Evolutionary conservation across 2,797 vertebrate genomes (phyloP).

Genomic region (Setipinna tenuifilis): DNA sequence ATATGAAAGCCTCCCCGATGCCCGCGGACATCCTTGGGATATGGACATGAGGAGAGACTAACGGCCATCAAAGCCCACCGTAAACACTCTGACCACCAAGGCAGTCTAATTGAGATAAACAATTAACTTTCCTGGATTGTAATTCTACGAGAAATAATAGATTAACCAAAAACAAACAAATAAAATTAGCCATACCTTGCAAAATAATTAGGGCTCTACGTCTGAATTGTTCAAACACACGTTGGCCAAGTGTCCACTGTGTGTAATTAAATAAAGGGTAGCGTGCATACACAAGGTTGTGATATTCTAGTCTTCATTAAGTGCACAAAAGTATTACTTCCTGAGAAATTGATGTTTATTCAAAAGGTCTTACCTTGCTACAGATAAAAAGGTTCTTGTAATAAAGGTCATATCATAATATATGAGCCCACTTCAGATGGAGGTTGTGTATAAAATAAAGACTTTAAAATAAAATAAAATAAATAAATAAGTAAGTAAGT

Average conservation of each 20-base stretch:
- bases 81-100: conserved; percentile 72
- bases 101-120: conserved; percentile 76
- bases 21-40: conserved; percentile 78
- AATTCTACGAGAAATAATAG: conserved; percentile 71
- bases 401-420: not conserved
- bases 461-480: too few species aligned
- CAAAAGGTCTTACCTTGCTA: not conserved
- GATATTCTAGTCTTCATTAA: conserved; percentile 3
- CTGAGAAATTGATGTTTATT: not conserved
- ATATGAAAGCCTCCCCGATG: conserved; percentile 76
- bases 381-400: not conserved
- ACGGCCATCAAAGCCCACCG: conserved; percentile 76
- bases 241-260: conserved; percentile 16
- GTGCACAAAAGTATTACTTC: not conserved
- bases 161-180: conserved; percentile 35
- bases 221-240: not conserved
- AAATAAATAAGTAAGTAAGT: too few species aligned
- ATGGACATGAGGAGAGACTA: conserved; percentile 66
- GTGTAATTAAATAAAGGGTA: not conserved
- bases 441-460: not conserved
- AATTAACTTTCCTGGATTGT: conserved; percentile 62
- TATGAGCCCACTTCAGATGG: not conserved
- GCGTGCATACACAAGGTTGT: not conserved
- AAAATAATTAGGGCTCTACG: not conserved
- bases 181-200: conserved; percentile 56